A percentile compares a stretch with the other conserved stretches of the same genome.
Conservation (phyloP, 2,888 invertebrate genomes). For the Encarsia formosa region DNA sequence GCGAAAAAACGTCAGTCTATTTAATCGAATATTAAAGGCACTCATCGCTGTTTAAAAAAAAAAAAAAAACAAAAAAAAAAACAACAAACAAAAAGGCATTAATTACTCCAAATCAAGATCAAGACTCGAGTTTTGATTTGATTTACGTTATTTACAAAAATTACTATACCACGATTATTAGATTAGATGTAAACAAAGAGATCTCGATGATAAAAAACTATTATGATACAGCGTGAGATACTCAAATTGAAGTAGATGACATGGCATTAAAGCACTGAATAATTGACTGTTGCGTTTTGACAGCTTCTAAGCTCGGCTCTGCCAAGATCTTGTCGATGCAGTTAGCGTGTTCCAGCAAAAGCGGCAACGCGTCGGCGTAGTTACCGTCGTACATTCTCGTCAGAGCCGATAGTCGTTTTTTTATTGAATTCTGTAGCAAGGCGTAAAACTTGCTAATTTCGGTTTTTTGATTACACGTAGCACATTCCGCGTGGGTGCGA, state of each 20-base stretch:
- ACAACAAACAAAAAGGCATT: slow-evolving; percentile 6
- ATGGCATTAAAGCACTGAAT: slow-evolving; percentile 47
- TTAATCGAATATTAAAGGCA: slow-evolving; percentile 15
- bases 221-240: slow-evolving; percentile 4
- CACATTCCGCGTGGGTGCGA: slow-evolving; percentile 13
- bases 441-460: slow-evolving; percentile 34
- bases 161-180: background rate
- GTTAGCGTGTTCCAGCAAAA: slow-evolving; percentile 40
- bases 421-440: slow-evolving; percentile 37
- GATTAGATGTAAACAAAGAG: background rate
- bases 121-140: no score
- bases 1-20: slow-evolving; percentile 26
- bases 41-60: slow-evolving; percentile 1
- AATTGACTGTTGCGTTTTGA: slow-evolving; percentile 48
- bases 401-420: slow-evolving; percentile 38
- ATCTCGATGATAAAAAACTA: no score
- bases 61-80: no score
- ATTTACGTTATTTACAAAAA: slow-evolving; percentile 12
- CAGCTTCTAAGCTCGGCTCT: slow-evolving; percentile 42
- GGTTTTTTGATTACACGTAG: slow-evolving; percentile 32
- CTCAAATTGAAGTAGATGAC: slow-evolving; percentile 31
- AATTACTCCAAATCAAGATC: slow-evolving; percentile 11
- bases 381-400: slow-evolving; percentile 41
- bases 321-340: slow-evolving; percentile 39
- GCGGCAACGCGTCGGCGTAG: slow-evolving; percentile 40